Percentiles rank a stretch among this genome's conserved stretches.
phyloP scores from a whole-genome alignment of 2,888 invertebrate genomes.

The Mayetiola destructor region DNA sequence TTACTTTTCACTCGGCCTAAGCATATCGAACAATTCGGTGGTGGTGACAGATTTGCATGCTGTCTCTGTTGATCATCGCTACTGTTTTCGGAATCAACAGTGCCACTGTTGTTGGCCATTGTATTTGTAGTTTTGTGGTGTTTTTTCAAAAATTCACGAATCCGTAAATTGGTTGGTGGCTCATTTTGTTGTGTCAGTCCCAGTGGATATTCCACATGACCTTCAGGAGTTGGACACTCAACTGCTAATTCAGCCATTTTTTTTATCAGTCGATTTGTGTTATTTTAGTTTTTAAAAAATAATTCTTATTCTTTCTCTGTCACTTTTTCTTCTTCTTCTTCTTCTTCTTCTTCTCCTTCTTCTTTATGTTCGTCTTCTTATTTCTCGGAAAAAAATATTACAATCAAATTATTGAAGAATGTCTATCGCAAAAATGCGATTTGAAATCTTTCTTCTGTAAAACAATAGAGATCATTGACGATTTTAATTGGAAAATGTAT shows the following conservation, averaged over 20 bases:
- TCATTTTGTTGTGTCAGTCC: background rate
- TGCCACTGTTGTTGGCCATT: background rate
- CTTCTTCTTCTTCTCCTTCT: background rate
- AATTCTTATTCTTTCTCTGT: background rate
- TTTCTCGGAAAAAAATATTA: background rate
- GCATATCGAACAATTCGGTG: conserved; percentile 86
- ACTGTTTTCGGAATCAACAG: background rate
- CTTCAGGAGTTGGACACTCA: conserved; percentile 22
- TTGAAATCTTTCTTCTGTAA: too few relatives aligned
- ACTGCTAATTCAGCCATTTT: conserved; percentile 16
- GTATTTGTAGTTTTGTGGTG: background rate
- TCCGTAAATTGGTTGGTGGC: background rate
- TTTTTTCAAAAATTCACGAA: conserved; percentile 10
- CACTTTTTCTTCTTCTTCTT: background rate
- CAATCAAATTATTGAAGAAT: too few relatives aligned
- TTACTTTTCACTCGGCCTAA: conserved; percentile 73
- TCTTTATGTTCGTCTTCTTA: background rate
- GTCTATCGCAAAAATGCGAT: too few relatives aligned
- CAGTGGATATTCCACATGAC: background rate
- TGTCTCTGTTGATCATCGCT: conserved; percentile 29
- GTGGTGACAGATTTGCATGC: conserved; percentile 43
- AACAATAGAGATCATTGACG: too few relatives aligned
- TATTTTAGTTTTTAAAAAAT: too few relatives aligned
- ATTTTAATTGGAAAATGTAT: too few relatives aligned
- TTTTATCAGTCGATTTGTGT: background rate